Evolutionary conservation across 2,888 invertebrate genomes (phyloP).

Genomic region (Protophormia terraenovae): DNA sequence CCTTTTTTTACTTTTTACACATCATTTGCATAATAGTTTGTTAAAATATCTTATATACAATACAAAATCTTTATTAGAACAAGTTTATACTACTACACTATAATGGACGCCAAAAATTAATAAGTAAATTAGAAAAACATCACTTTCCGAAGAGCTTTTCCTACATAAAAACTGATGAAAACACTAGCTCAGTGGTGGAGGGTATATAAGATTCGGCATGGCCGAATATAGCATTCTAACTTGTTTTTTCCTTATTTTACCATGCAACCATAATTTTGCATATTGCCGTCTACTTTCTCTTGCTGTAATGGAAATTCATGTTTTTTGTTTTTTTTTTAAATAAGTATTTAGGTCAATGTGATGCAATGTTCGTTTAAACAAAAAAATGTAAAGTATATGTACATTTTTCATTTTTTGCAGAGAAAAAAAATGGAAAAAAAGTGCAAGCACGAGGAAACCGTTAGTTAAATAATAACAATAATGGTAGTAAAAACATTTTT

Average conservation of each 20-base stretch:
- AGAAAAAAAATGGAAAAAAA: background rate
- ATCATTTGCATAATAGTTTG: too few relatives aligned
- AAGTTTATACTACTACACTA: too few relatives aligned
- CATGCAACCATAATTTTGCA: conserved; percentile 67
- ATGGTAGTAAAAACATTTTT: background rate
- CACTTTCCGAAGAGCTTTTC: too few relatives aligned
- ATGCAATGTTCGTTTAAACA: conserved; percentile 65
- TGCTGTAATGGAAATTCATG: conserved; percentile 50
- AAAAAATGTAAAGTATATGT: background rate
- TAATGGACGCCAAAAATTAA: too few relatives aligned
- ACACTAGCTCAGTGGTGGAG: too few relatives aligned
- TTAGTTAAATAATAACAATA: background rate
- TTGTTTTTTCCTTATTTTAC: conserved; percentile 38
- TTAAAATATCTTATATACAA: too few relatives aligned
- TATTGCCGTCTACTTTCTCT: conserved; percentile 44
- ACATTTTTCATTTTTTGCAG: background rate
- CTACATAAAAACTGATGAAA: too few relatives aligned
- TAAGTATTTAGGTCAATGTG: conserved; percentile 70
- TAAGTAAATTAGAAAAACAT: too few relatives aligned
- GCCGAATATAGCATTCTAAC: too few relatives aligned
- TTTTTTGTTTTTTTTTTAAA: conserved; percentile 55
- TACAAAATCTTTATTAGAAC: too few relatives aligned
- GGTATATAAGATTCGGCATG: too few relatives aligned
- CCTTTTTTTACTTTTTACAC: too few relatives aligned
- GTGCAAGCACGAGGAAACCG: background rate